Evolutionary conservation across 2,113 vertebrate genomes (phyloP).

Genomic region (Phaethon lepturus): DNA sequence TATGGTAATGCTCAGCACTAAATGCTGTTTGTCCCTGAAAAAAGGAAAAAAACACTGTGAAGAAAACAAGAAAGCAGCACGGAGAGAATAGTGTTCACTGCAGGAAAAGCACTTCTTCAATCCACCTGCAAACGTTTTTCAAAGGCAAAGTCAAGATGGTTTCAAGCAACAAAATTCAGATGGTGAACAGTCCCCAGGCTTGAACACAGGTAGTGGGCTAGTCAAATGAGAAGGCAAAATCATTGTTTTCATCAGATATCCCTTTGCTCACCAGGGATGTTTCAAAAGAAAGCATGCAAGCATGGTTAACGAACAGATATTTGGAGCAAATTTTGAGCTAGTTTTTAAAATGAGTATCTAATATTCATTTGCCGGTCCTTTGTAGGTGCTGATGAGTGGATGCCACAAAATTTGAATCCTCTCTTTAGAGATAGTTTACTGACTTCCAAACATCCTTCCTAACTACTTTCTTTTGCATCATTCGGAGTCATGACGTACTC

Average conservation of each 20-base stretch:
- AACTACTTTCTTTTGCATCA: neutral
- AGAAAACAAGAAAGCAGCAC: neutral
- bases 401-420: neutral
- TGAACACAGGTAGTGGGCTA: neutral
- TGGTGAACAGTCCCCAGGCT: neutral
- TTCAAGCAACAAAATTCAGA: neutral
- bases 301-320: neutral
- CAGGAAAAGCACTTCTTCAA: neutral
- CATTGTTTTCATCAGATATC: neutral
- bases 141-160: neutral
- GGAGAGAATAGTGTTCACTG: neutral
- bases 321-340: neutral
- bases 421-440: neutral
- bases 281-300: neutral
- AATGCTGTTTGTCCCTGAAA: neutral
- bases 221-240: neutral
- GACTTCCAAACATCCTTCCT: neutral
- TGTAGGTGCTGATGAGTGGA: neutral
- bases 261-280: neutral
- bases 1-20: constrained; percentile 13
- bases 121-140: neutral
- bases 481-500: neutral
- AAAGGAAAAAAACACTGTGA: neutral
- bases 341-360: neutral
- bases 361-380: neutral